phyloP scores from a whole-genome alignment of 2,888 invertebrate genomes.

The Onchidella celtica region DNA sequence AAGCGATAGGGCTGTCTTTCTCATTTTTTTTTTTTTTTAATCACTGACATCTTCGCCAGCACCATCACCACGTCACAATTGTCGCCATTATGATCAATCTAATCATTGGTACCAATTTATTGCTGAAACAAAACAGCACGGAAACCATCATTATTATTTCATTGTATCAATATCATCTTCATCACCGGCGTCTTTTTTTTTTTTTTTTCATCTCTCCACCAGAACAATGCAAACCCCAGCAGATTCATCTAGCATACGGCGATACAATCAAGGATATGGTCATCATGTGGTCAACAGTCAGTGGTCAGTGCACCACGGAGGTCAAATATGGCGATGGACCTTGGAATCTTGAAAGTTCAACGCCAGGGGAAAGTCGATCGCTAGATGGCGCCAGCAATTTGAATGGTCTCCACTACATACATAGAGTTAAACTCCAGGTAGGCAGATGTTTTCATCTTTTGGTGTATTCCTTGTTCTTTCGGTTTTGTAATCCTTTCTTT shows the following conservation, averaged over 20 bases:
- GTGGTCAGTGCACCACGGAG: conserved; percentile 31
- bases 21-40: too few species aligned
- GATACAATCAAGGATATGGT: conserved; percentile 37
- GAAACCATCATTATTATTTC: too few species aligned
- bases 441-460: background rate
- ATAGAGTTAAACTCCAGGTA: conserved; percentile 40
- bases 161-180: too few species aligned
- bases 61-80: too few species aligned
- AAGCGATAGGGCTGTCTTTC: too few species aligned
- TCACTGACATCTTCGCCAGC: too few species aligned
- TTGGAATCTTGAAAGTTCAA: background rate
- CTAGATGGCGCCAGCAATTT: conserved; percentile 6
- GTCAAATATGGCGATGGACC: conserved; percentile 42
- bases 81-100: too few species aligned
- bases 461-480: background rate
- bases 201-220: background rate
- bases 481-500: background rate
- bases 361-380: conserved; percentile 27
- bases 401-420: conserved; percentile 33
- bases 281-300: conserved; percentile 52
- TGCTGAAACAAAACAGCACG: too few species aligned
- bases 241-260: conserved; percentile 51
- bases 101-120: too few species aligned
- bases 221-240: conserved; percentile 43
- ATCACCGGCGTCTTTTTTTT: too few species aligned